Evolutionary conservation across 2,113 vertebrate genomes (phyloP).

Genomic region (Heliornis fulica): DNA sequence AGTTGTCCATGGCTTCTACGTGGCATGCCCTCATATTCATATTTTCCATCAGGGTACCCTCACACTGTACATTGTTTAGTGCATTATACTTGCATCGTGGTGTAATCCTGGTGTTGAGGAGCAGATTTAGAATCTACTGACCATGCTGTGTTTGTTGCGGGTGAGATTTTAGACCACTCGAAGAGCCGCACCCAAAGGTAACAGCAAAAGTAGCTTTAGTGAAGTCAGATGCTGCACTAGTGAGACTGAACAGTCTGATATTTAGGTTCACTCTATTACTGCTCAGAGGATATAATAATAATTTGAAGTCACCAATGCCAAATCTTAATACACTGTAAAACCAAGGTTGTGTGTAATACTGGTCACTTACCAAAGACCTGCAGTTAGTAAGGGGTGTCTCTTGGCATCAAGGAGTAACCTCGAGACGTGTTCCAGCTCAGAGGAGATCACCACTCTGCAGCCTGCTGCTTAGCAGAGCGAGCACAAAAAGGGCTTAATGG

Average conservation of each 20-base stretch:
- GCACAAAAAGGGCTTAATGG: neutral
- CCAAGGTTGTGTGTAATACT: fast-evolving
- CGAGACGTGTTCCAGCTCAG: neutral
- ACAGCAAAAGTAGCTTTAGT: neutral
- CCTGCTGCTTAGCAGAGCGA: neutral
- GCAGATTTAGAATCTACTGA: neutral
- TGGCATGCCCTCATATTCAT: too few species aligned
- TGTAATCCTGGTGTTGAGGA: neutral
- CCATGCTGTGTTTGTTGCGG: fast-evolving
- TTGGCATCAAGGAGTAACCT: neutral
- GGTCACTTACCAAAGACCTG: neutral
- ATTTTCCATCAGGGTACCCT: neutral
- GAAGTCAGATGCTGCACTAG: neutral
- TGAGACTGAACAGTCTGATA: neutral
- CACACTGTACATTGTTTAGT: neutral
- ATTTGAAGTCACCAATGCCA: neutral
- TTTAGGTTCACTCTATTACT: neutral
- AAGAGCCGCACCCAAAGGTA: neutral
- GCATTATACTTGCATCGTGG: neutral
- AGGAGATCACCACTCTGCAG: neutral
- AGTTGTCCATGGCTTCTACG: neutral
- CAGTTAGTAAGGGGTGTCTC: neutral
- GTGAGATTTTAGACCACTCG: neutral
- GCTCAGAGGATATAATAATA: neutral
- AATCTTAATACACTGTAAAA: neutral